Base-by-base conservation (phyloP, 2,797 vertebrate genomes). In the Ispidina picta region DNA sequence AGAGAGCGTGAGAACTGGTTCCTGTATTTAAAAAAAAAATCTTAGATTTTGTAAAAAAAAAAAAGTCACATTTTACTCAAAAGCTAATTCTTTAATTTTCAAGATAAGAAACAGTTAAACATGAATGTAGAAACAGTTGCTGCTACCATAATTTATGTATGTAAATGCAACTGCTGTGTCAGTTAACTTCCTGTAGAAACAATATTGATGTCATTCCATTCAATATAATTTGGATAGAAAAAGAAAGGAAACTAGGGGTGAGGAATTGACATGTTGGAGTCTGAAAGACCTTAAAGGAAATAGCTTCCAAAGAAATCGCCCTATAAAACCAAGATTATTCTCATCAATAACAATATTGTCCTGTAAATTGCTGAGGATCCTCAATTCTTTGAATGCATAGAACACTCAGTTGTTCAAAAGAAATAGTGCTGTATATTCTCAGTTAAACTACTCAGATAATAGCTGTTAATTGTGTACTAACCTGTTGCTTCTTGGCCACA, bases 401-500 rank as follows among this genome's bases (percentile, higher is more conserved):
- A 51, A 25, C n/a, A 15, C 16, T 74, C 22, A 13, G 31, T 7
- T n/a, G 10, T 43, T 74, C 17, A 60, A 39, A 59, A 63, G 35
- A 52, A 78, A 35, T 2, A 20, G 16, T 10, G 20, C 35, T 2
- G 1, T 6, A 2, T 21, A 10, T n/a, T 33, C 35, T n/a, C 28
- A 59, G 11, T 31, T 43, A 16, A 46, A 26, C 16, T 26, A 19
- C 39, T 59, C 2, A 1, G 68, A 1, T 49, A 58, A 5, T 46
- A 6, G 11, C 58, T 29, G 20, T 89, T 39, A 28, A 66, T 52
- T 2, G 0, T 4, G 39, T n/a, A 1, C 48, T 22, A 2, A 74
- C 29, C 13, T 62, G 9, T 18, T 48, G 2, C 10, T 8, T 75
- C 54, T 31, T 39, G n/a, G 26, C 21, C n/a, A 2, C 0, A 0